Base-by-base conservation (phyloP, 2,113 vertebrate genomes). In the Rhabdomys dilectus region DNA sequence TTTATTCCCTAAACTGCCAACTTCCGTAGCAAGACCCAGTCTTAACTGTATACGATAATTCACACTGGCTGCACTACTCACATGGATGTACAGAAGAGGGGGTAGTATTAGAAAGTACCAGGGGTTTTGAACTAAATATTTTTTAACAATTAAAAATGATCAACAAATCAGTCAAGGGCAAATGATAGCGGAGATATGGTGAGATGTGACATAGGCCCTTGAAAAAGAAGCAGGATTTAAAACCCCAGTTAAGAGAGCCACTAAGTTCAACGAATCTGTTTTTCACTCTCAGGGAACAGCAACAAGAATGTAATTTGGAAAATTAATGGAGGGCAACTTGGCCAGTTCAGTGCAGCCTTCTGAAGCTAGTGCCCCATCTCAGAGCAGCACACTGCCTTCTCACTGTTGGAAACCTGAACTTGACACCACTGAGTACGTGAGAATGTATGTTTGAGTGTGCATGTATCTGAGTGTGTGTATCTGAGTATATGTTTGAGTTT, bases 291-390 rank as follows among this genome's bases (percentile, higher is more conserved):
- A 3, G 70, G 87, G 82, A 36, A 76, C 82, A 89, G 89, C 70
- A 88, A 56, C 62, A 92, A 94, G 77, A 97, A 92, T 24, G 13
- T 39, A 95, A 93, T 95, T 95, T 93, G 93, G 78, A 84, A 95
- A 96, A 94, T 88, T 94, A 85, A 96, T 89, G 91, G 64, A 96
- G 93, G 89, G 77, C 82, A 78, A 75, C 60, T 36, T 45, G 0
- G 29, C 85, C 45, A 58, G 51, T 60, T 78, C 95, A 90, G 5
- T 26, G 73, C 34, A n/a, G 39, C 60, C 66, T 51, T 73, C 19
- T 56, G 78, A 81, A 9, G 90, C 66, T 6, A 22, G n/a, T 5
- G 12, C 4, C 75, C 60, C 64, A 82, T 39, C 89, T 45, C 82
- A 60, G 0, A 58, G 80, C 66, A 51, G 73, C 31, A 17, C 2